Evolutionary conservation across 2,113 vertebrate species (phyloP).

Genomic region (Nothocercus julius): DNA sequence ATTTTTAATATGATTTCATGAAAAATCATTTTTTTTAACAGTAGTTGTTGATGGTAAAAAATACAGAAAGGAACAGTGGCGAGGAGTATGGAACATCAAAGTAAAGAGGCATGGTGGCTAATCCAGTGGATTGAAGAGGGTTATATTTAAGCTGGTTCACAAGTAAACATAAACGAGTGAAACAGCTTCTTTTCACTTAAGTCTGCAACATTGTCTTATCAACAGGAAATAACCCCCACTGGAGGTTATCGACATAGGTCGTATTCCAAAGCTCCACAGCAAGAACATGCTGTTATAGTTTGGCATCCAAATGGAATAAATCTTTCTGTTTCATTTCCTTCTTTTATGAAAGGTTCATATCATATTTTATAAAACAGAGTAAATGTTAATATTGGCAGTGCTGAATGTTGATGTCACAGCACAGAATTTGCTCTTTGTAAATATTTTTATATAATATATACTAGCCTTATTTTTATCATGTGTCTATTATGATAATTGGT

Average conservation of each 20-base stretch:
- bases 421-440: slow-evolving; percentile 33
- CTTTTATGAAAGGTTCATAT: slow-evolving; percentile 33
- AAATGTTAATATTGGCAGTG: slow-evolving; percentile 57
- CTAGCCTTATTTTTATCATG: not conserved
- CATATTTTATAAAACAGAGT: not conserved
- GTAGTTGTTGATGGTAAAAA: not conserved
- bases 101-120: not conserved
- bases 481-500: not conserved
- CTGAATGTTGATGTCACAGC: not conserved
- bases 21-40: not conserved
- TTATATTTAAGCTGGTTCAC: not conserved
- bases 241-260: slow-evolving; percentile 45
- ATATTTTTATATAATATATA: slow-evolving; percentile 47
- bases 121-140: not conserved
- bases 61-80: not conserved
- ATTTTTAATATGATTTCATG: not conserved
- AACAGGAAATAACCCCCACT: slow-evolving; percentile 48
- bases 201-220: not conserved
- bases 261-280: slow-evolving; percentile 47
- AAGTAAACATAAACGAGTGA: slow-evolving; percentile 13
- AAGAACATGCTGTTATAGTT: slow-evolving; percentile 60
- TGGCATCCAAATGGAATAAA: slow-evolving; percentile 45
- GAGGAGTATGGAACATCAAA: not conserved
- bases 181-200: slow-evolving; percentile 21
- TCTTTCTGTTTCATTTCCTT: slow-evolving; percentile 44